These are phyloP conservation scores for Phalacrocorax pelagicus DNA, from an alignment of 2,113 vertebrate species.

Conservation along the genomic window DNA sequence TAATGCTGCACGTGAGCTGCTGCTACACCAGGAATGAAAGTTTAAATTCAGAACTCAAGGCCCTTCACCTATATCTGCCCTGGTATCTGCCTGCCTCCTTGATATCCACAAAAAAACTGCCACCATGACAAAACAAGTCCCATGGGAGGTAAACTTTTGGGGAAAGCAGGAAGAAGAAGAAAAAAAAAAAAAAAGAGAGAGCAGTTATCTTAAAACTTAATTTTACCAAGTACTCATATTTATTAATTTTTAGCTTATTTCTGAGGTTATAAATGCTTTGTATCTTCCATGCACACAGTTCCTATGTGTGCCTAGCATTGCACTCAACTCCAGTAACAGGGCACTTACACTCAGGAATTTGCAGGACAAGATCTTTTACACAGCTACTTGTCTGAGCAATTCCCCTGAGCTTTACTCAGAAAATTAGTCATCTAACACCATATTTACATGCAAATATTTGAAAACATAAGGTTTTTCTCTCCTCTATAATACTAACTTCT, in stretches of 20 bases:
- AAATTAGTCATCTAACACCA: background rate
- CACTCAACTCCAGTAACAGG: background rate
- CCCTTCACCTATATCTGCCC: background rate
- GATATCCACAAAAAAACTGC: background rate
- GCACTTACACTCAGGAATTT: background rate
- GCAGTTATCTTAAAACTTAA: background rate
- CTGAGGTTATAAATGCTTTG: background rate
- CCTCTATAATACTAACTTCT: background rate
- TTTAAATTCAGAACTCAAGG: background rate
- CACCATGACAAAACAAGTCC: background rate
- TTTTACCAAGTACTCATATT: background rate
- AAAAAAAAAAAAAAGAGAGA: background rate
- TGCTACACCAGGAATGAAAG: background rate
- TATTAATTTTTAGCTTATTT: background rate
- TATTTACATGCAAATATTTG: background rate
- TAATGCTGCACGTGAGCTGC: background rate
- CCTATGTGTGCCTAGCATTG: background rate
- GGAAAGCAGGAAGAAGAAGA: background rate
- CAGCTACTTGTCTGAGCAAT: background rate
- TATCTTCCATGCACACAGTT: background rate
- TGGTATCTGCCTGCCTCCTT: background rate
- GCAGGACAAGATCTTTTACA: background rate
- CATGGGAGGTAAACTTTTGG: background rate
- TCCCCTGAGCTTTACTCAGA: background rate
- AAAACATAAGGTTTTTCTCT: background rate